phyloP scores from a whole-genome alignment of 2,113 vertebrate species.

The Laterallus jamaicensis region DNA sequence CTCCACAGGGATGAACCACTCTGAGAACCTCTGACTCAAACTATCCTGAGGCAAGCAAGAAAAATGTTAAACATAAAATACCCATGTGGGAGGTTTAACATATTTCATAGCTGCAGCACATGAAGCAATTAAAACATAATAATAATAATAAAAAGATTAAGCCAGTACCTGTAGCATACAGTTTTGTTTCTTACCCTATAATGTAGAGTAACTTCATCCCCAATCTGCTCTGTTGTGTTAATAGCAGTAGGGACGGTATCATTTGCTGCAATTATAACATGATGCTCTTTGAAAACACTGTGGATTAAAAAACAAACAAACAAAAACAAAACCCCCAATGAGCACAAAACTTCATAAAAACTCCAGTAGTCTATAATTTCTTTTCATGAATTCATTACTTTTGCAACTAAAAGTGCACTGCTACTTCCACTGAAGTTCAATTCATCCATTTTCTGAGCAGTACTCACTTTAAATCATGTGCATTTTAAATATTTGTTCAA shows the following conservation, averaged over 20 bases:
- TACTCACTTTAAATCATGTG: background rate
- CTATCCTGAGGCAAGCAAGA: background rate
- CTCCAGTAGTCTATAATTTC: background rate
- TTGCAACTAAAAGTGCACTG: background rate
- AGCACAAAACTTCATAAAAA: background rate
- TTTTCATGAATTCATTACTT: background rate
- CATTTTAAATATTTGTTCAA: background rate
- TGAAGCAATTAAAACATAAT: background rate
- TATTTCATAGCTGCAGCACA: background rate
- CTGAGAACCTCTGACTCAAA: background rate
- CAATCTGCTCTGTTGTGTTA: slow-evolving; percentile 84
- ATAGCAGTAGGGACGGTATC: slow-evolving; percentile 78
- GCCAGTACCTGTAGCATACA: background rate
- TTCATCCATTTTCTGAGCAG: background rate
- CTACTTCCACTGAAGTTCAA: background rate
- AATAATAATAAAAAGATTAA: background rate
- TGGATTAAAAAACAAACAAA: background rate
- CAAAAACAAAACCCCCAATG: background rate
- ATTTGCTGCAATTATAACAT: slow-evolving; percentile 83
- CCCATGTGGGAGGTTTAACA: background rate
- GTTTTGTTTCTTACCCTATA: slow-evolving; percentile 83
- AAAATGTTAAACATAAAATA: background rate
- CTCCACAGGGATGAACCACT: background rate
- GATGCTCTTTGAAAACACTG: slow-evolving; percentile 73
- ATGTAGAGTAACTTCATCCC: slow-evolving; percentile 86